Base-by-base conservation (phyloP, 2,888 invertebrate genomes). In the Cetonia aurata region DNA sequence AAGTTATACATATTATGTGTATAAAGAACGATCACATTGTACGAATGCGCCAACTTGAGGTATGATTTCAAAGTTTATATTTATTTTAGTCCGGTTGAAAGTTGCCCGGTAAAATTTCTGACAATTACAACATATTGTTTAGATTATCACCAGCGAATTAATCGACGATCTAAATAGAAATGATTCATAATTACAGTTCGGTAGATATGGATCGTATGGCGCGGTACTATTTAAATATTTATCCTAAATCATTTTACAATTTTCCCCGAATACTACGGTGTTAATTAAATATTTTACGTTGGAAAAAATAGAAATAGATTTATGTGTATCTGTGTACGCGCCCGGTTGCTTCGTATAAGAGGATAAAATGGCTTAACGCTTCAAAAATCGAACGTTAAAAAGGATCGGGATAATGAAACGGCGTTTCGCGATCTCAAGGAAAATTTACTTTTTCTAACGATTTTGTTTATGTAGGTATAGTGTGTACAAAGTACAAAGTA, bases 41-140 rank as follows among this genome's bases (percentile, higher is more conserved):
- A 44, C n/a, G 1, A 44, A 44, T 46, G 46, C 15, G 46, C 46
- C 46, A 8, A 46, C 6, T 46, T 15, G 37, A 56, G 56, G 56
- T 56, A 17, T 56, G 56, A 46, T 46, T 56, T 37, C 56, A 56
- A 56, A 56, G 37, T 56, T 56, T 56, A 56, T 56, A 56, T 56
- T 56, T 56, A 37, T 56, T 56, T 56, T 56, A 56, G 33, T 56
- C 37, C 37, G 33, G 56, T 13, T 56, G 56, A 56, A 56, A 56
- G 13, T 56, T 17, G 19, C 19, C 15, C 37, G 13, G 17, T 41
- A 41, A 41, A 56, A 57, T 42, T 46, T 57, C 41, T 57, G 17
- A 41, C 42, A 57, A 41, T 57, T 57, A 17, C 13, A 57, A 42
- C 9, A 46, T 46, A 46, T 41, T 41, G 13, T 41, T 42, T 57